Base-by-base conservation (phyloP, 2,888 invertebrate genomes). In the Antheraea assamensis region DNA sequence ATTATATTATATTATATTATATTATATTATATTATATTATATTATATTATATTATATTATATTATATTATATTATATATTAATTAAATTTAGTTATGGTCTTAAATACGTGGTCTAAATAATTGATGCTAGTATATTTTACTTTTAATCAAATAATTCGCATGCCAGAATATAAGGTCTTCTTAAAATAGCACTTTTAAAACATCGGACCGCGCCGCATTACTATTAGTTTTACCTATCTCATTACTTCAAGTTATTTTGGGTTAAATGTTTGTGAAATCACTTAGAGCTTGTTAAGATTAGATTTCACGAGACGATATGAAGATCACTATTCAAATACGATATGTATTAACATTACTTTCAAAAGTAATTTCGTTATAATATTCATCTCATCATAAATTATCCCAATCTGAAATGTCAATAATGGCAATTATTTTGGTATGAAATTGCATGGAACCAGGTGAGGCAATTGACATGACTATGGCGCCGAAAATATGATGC, bases 221-320 rank as follows among this genome's bases (percentile, higher is more conserved):
- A 17, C 61, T 3, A 2, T 58, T 0, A 30, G 61, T 30, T 17
- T 30, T 64, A 30, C 4, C 17, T 30, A 31, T 24, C 72, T 72
- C 35, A 68, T 52, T 70, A 31, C 68, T 68, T 66, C 0, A 66
- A 66, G 55, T 72, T 72, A 55, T 72, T 68, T 70, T 55, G 66
- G 27, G 31, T 72, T 70, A 68, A 55, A 55, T 70, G 66, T 52
- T 61, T 72, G 49, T 52, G 30, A 49, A 72, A 72, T 72, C 49
- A 70, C 55, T 42, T 13, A 42, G 42, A 42, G 2, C 42, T 42
- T 42, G 42, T 13, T 72, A 68, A 70, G 68, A 55, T 55, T 70
- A 68, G 55, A 24, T 35, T 52, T 55, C 31, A 24, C 17, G 10
- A n/a, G 10, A 30, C 61, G 17, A 64, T 70, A 8, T 27, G 27